Conservation (phyloP, 1,140 invertebrate genomes). For the Pararge aegeria region DNA sequence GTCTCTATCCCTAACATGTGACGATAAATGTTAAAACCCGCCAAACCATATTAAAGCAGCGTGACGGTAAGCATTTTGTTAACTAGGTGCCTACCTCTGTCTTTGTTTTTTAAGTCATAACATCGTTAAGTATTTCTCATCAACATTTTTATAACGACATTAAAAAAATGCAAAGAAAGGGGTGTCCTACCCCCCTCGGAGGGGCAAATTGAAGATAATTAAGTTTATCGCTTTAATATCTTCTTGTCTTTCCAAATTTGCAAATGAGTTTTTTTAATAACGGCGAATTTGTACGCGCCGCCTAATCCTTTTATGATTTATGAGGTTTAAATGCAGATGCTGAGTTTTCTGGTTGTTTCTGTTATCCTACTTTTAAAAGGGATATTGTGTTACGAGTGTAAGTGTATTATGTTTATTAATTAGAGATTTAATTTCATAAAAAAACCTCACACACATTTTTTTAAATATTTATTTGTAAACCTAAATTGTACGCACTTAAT, state of each 20-base stretch:
- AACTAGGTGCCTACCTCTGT: no score
- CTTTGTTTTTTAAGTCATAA: conserved; percentile 14
- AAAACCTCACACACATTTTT: no score
- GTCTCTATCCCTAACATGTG: no score
- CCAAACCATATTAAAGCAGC: no score
- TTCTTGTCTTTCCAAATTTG: conserved; percentile 76
- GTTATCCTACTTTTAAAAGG: background rate
- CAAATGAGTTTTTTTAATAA: conserved; percentile 79
- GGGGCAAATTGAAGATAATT: conserved; percentile 63
- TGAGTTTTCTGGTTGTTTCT: conserved; percentile 4
- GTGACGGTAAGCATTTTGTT: no score
- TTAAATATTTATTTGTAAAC: no score
- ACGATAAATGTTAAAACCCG: no score
- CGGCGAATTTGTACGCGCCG: conserved; percentile 64
- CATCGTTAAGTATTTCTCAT: conserved; percentile 43
- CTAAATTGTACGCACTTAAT: no score
- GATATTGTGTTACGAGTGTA: background rate
- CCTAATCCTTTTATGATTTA: conserved; percentile 73
- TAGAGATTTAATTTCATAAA: no score
- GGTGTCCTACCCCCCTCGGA: conserved; percentile 39
- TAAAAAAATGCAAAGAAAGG: conserved; percentile 45
- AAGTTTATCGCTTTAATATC: conserved; percentile 74
- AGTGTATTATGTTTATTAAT: no score
- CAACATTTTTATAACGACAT: conserved; percentile 61
- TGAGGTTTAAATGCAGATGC: conserved; percentile 28